Evolutionary conservation across 2,797 vertebrate species (phyloP).

Genomic region (Melanotaenia boesemani): DNA sequence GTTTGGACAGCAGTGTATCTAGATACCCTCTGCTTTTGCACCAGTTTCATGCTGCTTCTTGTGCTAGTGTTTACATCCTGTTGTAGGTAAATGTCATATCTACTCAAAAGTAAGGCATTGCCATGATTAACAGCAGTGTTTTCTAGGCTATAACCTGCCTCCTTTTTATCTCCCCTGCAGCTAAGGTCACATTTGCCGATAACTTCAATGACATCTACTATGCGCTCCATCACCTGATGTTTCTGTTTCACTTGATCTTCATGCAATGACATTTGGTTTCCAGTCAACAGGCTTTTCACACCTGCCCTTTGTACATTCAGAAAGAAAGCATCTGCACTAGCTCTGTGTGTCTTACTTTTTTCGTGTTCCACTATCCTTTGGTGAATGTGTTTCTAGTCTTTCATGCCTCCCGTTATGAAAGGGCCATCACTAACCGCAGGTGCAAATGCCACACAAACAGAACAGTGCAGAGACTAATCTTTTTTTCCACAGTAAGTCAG

Average conservation of each 20-base stretch:
- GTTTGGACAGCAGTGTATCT: background rate
- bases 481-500: conserved; percentile 13
- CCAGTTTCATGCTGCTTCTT: conserved; percentile 5
- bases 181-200: conserved; percentile 49
- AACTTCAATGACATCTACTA: conserved; percentile 39
- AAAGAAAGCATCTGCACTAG: conserved; percentile 7
- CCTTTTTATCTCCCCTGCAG: conserved; percentile 30
- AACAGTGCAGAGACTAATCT: conserved; percentile 5
- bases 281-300: background rate
- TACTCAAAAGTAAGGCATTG: background rate
- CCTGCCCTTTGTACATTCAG: background rate
- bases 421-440: background rate
- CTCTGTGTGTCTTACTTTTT: conserved; percentile 6
- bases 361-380: background rate
- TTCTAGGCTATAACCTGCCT: background rate
- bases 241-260: conserved; percentile 2
- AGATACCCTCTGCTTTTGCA: background rate
- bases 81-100: background rate
- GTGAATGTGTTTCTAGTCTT: conserved; percentile 10
- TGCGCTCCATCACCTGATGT: conserved; percentile 8
- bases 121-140: conserved; percentile 13
- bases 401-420: conserved; percentile 7
- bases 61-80: too few relatives aligned
- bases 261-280: background rate
- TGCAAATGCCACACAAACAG: conserved; percentile 14